These are phyloP conservation scores for Chinchilla lanigera DNA, from an alignment of 2,113 vertebrate genomes.

Conservation along the genomic window DNA sequence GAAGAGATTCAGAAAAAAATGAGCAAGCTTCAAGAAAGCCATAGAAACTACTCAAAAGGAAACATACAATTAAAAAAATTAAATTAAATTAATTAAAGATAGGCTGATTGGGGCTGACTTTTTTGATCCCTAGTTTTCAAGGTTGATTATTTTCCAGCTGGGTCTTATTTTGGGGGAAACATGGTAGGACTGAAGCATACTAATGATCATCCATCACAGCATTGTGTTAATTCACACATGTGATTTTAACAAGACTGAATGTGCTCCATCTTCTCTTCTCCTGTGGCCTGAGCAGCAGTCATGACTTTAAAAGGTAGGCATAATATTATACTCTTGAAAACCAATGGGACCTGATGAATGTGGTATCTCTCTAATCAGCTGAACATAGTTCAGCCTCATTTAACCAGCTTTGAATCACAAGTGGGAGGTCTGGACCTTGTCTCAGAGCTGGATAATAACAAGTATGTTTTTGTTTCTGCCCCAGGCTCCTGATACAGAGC, in stretches of 20 bases:
- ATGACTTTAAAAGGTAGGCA: background rate
- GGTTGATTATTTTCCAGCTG: background rate
- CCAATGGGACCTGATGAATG: background rate
- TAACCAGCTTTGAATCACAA: background rate
- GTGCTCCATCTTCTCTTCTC: background rate
- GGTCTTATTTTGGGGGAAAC: background rate
- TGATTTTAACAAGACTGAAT: background rate
- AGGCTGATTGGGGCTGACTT: background rate
- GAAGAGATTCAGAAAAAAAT: background rate
- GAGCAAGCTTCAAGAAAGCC: background rate
- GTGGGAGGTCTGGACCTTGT: background rate
- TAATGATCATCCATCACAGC: background rate
- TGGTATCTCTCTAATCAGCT: background rate
- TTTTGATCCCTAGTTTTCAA: background rate
- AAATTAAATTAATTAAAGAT: background rate
- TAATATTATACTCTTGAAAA: background rate
- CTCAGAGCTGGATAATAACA: background rate
- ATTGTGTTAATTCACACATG: rapidly evolving
- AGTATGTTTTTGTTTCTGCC: background rate
- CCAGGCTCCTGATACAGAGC: background rate
- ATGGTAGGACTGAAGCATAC: rapidly evolving
- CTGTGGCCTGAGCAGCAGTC: background rate
- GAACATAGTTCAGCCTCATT: background rate
- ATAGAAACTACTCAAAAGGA: background rate
- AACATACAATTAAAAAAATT: background rate